Evolutionary conservation across 2,888 invertebrate species (phyloP), one percentile per base, ranked within the genome.

Genomic region (Plebejus anna): DNA sequence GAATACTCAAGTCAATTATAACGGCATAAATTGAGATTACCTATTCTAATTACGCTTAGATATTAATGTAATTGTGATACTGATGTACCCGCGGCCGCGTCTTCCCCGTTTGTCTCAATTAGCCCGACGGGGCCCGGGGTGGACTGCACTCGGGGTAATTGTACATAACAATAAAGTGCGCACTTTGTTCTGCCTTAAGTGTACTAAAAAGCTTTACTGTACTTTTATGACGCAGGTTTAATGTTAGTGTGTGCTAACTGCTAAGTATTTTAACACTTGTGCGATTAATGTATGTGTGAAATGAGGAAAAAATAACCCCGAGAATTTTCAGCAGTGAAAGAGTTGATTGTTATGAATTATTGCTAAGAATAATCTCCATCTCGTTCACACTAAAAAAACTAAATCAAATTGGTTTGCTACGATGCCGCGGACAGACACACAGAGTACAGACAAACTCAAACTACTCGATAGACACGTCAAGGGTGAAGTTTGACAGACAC

Each of bases 91-190:
- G 32, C 87, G 88, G 55, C 55, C 89, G 88, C 90, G 89, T 91
- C 92, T 91, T 90, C 89, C 90, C 91, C 90, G 91, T 92, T 91
- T 91, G 91, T 92, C 91, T 90, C 92, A 92, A 92, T 92, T 92
- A 92, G 91, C 88, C 88, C 80, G 77, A 79, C 79, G 82, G 90
- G 90, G 88, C 87, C 85, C 87, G 85, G 90, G 88, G 87, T 85
- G 88, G 85, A 84, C 81, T 84, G 82, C 82, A 78, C 79, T 76
- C 78, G 76, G 75, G 59, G 75, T 77, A 66, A 66, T 66, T 66
- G 66, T 66, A 66, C 66, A 66, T 66, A 66, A 36, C 66, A 66
- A 32, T 66, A 36, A 66, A 66, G 66, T 66, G 61, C 77, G 70
- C 79, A 76, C 57, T 79, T 77, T 79, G 76, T 75, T 76, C 59